Evolutionary conservation across 2,888 invertebrate genomes (phyloP).

Genomic region (Drosophila atroscutellata): DNA sequence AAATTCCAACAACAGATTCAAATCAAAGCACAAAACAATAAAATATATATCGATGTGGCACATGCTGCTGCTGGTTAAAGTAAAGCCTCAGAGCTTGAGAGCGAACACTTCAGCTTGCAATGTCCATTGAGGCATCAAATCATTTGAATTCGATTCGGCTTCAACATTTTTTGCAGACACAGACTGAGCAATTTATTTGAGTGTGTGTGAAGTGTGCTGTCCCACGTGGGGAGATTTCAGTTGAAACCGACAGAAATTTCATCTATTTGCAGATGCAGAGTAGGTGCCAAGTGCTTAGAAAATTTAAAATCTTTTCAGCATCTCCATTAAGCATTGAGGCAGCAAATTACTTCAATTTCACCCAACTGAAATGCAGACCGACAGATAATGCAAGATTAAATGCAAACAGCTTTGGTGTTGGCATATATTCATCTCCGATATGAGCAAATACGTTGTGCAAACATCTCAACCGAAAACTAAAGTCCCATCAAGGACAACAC

Average conservation of each 20-base stretch:
- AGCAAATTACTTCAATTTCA: conserved; percentile 60
- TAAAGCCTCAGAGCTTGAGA: not conserved
- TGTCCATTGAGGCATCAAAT: conserved; percentile 30
- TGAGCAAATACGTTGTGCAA: conserved; percentile 63
- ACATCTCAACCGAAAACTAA: conserved; percentile 32
- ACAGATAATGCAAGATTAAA: conserved; percentile 65
- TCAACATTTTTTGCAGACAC: conserved; percentile 52
- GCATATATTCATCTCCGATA: conserved; percentile 65
- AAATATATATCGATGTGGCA: not conserved
- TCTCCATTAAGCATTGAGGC: conserved; percentile 65
- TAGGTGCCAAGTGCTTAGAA: conserved; percentile 42
- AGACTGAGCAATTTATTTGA: not conserved
- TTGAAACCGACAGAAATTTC: conserved; percentile 31
- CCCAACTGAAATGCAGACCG: conserved; percentile 47
- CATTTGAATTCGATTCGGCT: conserved; percentile 65
- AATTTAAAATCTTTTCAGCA: conserved; percentile 59
- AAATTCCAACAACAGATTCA: not conserved
- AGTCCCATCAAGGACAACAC: conserved; percentile 24
- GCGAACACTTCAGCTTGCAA: conserved; percentile 11
- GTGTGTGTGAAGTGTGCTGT: conserved; percentile 7
- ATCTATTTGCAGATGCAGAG: conserved; percentile 25
- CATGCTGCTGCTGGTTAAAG: not conserved
- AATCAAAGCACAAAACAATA: conserved; percentile 3
- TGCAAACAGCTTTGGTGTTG: conserved; percentile 61
- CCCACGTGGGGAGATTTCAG: conserved; percentile 17